Conservation (phyloP, 2,888 invertebrate genomes). For the Scaptomyza parva region DNA sequence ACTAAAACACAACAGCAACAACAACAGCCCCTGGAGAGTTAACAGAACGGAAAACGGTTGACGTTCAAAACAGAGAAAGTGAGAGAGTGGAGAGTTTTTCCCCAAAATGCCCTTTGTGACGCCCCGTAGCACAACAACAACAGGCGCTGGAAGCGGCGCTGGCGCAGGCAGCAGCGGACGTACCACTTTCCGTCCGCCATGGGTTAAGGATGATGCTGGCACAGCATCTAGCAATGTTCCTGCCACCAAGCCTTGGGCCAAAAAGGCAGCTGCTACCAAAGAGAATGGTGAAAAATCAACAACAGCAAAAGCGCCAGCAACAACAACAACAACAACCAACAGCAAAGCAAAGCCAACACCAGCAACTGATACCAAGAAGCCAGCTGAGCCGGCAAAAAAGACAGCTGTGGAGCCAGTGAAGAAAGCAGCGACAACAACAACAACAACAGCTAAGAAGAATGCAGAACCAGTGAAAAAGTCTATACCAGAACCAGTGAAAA, state of each 20-base stretch:
- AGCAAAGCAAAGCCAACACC: conserved; percentile 58
- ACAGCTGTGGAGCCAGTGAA: conserved; percentile 53
- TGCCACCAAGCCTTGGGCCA: conserved; percentile 69
- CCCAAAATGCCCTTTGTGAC: conserved; percentile 83
- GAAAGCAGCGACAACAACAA: conserved; percentile 36
- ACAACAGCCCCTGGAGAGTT: conserved; percentile 61
- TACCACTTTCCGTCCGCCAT: conserved; percentile 89
- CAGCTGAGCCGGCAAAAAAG: conserved; percentile 59
- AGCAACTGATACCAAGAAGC: conserved; percentile 72
- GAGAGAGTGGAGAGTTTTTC: background rate
- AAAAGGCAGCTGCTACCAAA: conserved; percentile 58
- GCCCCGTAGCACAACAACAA: conserved; percentile 73
- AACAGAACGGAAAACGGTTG: conserved; percentile 57
- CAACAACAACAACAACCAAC: conserved; percentile 29
- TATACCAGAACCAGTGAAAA: conserved; percentile 56
- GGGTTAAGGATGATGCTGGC: conserved; percentile 87
- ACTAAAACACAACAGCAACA: conserved; percentile 3
- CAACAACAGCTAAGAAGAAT: conserved; percentile 48
- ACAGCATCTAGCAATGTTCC: conserved; percentile 75
- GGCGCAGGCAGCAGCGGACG: conserved; percentile 84
- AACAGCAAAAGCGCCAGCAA: conserved; percentile 7
- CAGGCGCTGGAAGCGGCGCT: conserved; percentile 57
- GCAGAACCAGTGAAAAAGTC: conserved; percentile 53
- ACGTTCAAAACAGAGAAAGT: background rate
- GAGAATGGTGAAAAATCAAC: conserved; percentile 54